Evolutionary conservation across 1,140 invertebrate genomes (phyloP).

Genomic region (Carcinoscorpius rotundicauda): DNA sequence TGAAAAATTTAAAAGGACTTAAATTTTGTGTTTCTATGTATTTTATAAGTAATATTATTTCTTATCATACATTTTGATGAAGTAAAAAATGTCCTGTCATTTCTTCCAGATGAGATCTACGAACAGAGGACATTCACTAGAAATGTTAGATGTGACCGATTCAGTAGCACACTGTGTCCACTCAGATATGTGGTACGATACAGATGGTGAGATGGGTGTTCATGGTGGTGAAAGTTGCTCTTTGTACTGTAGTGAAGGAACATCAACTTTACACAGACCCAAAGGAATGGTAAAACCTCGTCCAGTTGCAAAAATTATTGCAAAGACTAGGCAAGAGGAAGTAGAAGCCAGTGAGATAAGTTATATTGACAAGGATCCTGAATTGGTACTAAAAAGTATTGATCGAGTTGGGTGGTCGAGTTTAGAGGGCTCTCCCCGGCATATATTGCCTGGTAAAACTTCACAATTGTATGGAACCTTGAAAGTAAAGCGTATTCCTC

Average conservation of each 20-base stretch:
- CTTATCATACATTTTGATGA: too few relatives aligned
- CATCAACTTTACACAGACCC: slow-evolving; percentile 71
- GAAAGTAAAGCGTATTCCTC: slow-evolving; percentile 48
- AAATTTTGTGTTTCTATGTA: too few relatives aligned
- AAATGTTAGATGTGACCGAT: slow-evolving; percentile 19
- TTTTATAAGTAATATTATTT: too few relatives aligned
- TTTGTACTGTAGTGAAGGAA: slow-evolving; percentile 36
- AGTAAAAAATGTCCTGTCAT: not conserved
- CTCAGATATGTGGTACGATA: slow-evolving; percentile 30
- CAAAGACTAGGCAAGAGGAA: slow-evolving; percentile 18
- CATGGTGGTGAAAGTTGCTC: slow-evolving; percentile 14
- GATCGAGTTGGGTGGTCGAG: too few relatives aligned
- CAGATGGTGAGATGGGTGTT: slow-evolving; percentile 22
- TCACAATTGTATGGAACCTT: slow-evolving; percentile 19
- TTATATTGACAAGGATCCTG: too few relatives aligned
- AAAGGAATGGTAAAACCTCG: slow-evolving; percentile 58
- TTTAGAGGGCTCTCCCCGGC: too few relatives aligned
- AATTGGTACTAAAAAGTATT: too few relatives aligned
- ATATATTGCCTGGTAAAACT: too few relatives aligned
- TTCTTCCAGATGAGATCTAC: not conserved
- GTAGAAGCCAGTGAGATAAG: not conserved
- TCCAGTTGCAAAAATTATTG: slow-evolving; percentile 68
- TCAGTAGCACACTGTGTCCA: slow-evolving; percentile 16
- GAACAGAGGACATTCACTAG: slow-evolving; percentile 15
- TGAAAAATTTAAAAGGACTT: too few relatives aligned